Base-by-base conservation (phyloP, 1,140 invertebrate species). In the Megathymus violae region DNA sequence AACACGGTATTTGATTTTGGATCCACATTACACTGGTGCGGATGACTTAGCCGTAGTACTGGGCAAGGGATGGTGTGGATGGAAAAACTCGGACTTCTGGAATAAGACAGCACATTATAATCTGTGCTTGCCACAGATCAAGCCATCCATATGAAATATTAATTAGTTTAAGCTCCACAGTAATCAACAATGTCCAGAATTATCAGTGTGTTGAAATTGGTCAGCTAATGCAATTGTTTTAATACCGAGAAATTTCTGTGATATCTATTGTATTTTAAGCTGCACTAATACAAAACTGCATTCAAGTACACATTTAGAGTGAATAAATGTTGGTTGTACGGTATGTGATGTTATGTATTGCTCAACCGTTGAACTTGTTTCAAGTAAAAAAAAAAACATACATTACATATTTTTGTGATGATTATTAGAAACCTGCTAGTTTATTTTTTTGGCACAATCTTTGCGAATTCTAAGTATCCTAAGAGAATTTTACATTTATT, bases 11-110 rank as follows among this genome's bases (percentile, higher is more conserved):
- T 88, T 99, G 0, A 97, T 99, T 68, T 91, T 99, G 4, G 99
- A 99, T 94, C 99, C 99, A 0, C 99, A 99, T 92, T 99, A 99
- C 81, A 98, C 96, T 0, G 98, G 98, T 0, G 74, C 88, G 3
- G 96, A 97, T 81, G 93, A 97, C 67, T 81, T 97, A 44, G 84
- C 89, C 17, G 93, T 92, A 0, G 94, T 97, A 43, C 87, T 95
- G 34, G 93, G 87, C 40, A 96, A 98, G 92, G 97, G 97, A 2
- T 98, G 97, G 97, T 98, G 97, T 88, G 96, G 95, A 1, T 99
- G 98, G 98, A 99, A 99, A 87, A 94, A 93, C 14, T 91, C 94
- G 46, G 94, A 96, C 61, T 99, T 99, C 89, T 99, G 98, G 98
- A 94, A 95, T 75, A 96, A 97, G 87, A 95, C 94, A 75, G 95